These are phyloP conservation scores for Castor canadensis DNA, from an alignment of 2,113 vertebrate genomes.

Conservation along the genomic window DNA sequence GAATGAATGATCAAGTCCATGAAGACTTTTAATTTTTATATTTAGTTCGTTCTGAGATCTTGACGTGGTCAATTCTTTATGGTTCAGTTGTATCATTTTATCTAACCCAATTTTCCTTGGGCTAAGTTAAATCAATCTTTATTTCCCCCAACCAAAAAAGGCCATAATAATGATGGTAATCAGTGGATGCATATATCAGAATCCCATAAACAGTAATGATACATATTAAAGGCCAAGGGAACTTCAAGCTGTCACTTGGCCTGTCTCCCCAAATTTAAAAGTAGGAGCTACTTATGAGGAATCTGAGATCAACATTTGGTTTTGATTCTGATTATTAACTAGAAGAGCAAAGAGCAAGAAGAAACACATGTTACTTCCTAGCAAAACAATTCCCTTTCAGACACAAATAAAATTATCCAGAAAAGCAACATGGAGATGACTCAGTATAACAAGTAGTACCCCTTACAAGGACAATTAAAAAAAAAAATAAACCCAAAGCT, in stretches of 20 bases:
- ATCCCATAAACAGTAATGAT: slow-evolving; percentile 15
- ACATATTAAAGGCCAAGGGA: background rate
- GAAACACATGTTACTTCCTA: background rate
- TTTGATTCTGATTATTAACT: background rate
- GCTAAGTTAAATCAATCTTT: background rate
- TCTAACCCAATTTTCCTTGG: background rate
- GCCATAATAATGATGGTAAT: background rate
- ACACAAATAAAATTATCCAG: background rate
- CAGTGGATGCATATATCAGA: background rate
- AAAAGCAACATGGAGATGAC: background rate
- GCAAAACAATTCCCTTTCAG: background rate
- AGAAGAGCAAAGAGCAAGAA: background rate
- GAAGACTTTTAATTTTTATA: background rate
- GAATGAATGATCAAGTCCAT: background rate
- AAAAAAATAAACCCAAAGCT: background rate
- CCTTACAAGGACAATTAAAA: background rate
- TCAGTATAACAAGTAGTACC: background rate
- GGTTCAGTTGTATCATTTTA: background rate
- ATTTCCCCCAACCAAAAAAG: background rate
- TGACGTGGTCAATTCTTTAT: background rate
- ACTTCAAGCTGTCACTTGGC: background rate
- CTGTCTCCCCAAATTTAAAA: background rate
- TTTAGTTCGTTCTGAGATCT: background rate
- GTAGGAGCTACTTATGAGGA: background rate
- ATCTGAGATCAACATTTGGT: background rate